phyloP scores from a whole-genome alignment of 2,888 invertebrate genomes.

The Melieria picta region DNA sequence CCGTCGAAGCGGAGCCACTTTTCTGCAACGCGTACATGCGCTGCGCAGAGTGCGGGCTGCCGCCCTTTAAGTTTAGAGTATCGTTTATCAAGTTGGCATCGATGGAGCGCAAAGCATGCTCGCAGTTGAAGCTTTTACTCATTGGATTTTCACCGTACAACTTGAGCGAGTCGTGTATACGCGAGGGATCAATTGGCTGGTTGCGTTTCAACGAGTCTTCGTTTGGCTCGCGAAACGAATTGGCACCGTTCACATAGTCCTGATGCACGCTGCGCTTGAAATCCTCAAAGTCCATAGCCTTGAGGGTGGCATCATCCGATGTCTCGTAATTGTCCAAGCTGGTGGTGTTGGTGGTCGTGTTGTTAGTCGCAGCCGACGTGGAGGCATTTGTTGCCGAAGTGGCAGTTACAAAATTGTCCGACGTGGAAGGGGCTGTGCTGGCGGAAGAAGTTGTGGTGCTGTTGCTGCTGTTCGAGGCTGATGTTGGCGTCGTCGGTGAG shows the following conservation, averaged over 20 bases:
- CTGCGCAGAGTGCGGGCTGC: conserved; percentile 52
- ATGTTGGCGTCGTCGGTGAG: conserved; percentile 41
- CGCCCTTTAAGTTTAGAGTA: conserved; percentile 56
- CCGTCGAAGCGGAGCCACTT: conserved; percentile 58
- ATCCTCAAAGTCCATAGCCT: conserved; percentile 66
- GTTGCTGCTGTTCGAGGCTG: conserved; percentile 44
- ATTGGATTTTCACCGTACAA: conserved; percentile 66
- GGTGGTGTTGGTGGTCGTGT: conserved; percentile 51
- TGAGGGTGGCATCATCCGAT: conserved; percentile 63
- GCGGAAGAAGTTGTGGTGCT: conserved; percentile 30
- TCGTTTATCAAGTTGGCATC: conserved; percentile 63
- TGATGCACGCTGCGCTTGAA: conserved; percentile 65
- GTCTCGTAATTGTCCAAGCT: conserved; percentile 56
- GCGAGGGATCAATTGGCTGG: conserved; percentile 67
- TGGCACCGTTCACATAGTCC: conserved; percentile 65
- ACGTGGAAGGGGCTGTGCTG: conserved; percentile 48
- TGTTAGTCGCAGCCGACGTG: conserved; percentile 44
- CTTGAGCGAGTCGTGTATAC: conserved; percentile 67
- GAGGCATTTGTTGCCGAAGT: conserved; percentile 53
- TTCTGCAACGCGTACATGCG: conserved; percentile 62
- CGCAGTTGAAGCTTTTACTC: conserved; percentile 67
- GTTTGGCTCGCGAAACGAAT: conserved; percentile 62
- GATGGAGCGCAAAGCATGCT: conserved; percentile 62
- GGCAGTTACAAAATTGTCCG: conserved; percentile 63
- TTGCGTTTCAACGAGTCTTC: conserved; percentile 65